Base-by-base conservation (phyloP, 2,797 vertebrate genomes). In the Tachyglossus aculeatus region DNA sequence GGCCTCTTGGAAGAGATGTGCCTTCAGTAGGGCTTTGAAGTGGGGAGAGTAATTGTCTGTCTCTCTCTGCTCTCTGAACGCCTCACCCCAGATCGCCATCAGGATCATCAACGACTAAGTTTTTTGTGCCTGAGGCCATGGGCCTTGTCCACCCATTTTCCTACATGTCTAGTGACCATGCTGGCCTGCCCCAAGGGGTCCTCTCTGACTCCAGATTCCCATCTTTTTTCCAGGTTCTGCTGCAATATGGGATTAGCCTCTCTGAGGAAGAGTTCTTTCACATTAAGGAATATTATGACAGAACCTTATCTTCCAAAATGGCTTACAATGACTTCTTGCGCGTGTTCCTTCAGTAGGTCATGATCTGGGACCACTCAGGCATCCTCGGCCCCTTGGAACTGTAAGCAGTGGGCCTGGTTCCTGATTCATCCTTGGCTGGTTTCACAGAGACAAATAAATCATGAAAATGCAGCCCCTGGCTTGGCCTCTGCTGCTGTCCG, bases 311-410 rank as follows among this genome's bases (percentile, higher is more conserved):
- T 15, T 91, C 92, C 43, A 88, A 82, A 70, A 89, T 94, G 80
- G 85, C 86, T 71, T 94, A 89, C 86, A 91, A 93, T 39, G 91
- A 92, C 85, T 96, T 96, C 88, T 90, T 96, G 7, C 58, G 33
- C 31, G 90, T 81, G 1, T 94, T 95, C 63, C 78, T 95, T 27
- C 85, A 84, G 77, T 88, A 89, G 77, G 18, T 64, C 70, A 77
- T 62, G 31, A 32, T 19, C 24, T 4, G 25, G 10, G 25, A 15
- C 1, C 13, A 4, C 45, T 4, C 14, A 2, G 0, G 7, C 1
- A 19, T 3, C 1, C 9, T 69, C 27, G 27, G 59, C 14, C 1
- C 6, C 13, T 61, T n/a, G 41, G 62, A 77, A 38, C 1, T 6
- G 41, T n/a, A 80, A 65, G 69, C 29, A 9, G 22, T 19, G 56